These are phyloP conservation scores for Lanius ludovicianus DNA, from an alignment of 2,113 vertebrate genomes.

Conservation along the genomic window DNA sequence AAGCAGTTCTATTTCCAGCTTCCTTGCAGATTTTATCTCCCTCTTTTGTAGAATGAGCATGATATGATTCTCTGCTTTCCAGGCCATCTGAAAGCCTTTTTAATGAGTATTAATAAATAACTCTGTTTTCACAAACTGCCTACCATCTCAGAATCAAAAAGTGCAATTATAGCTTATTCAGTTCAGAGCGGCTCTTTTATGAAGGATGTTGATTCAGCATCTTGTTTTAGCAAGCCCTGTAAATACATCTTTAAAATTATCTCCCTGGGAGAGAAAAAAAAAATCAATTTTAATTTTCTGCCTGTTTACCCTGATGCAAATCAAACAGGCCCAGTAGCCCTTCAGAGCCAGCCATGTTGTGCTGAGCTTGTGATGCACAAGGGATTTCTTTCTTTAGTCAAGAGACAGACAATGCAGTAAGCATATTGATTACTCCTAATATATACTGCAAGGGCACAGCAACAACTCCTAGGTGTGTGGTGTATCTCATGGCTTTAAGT, in stretches of 20 bases:
- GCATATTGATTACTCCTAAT: conserved; percentile 22
- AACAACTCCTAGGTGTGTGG: not conserved
- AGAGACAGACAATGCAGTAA: not conserved
- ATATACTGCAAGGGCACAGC: not conserved
- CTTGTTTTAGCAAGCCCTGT: not conserved
- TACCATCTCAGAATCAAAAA: conserved; percentile 8
- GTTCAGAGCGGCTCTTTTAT: not conserved
- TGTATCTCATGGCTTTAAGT: not conserved
- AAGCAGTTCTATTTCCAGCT: not conserved
- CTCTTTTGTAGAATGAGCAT: not conserved
- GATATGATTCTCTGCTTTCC: not conserved
- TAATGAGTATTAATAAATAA: conserved; percentile 12
- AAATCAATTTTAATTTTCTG: conserved; percentile 52
- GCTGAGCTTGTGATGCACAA: not conserved
- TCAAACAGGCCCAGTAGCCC: not conserved
- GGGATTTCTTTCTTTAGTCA: conserved; percentile 8
- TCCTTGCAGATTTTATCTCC: not conserved
- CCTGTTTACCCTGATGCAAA: conserved; percentile 18
- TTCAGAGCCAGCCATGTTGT: not conserved
- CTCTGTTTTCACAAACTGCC: not conserved
- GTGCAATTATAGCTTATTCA: not conserved
- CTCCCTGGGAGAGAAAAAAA: not conserved
- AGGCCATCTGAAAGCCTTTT: not conserved
- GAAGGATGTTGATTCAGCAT: conserved; percentile 1
- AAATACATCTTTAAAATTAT: not conserved